Evolutionary conservation across 2,888 invertebrate genomes (phyloP).

Genomic region (Iphiclides podalirius): DNA sequence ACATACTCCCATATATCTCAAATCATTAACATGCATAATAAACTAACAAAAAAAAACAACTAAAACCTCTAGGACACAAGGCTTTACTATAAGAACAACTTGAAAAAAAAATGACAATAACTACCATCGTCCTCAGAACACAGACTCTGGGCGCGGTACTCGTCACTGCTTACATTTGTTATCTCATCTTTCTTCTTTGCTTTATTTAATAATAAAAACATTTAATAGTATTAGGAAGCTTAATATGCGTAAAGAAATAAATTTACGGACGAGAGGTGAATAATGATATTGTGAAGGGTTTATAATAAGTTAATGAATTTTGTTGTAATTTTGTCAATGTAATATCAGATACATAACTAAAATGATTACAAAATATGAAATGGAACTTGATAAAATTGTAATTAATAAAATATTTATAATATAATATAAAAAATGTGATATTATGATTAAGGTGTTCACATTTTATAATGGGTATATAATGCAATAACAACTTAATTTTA

Average conservation of each 20-base stretch:
- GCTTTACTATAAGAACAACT: constrained; percentile 6
- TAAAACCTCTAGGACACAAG: constrained; percentile 9
- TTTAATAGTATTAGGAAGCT: not conserved
- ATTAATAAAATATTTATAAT: no score
- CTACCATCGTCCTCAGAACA: constrained; percentile 62
- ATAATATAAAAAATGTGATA: no score
- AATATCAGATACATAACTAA: no score
- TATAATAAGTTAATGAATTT: no score
- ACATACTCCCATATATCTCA: not conserved
- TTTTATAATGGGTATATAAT: no score
- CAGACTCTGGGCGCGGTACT: constrained; percentile 49
- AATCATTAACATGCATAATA: constrained; percentile 3
- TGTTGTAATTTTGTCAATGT: no score
- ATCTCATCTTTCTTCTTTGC: constrained; percentile 72
- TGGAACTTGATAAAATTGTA: no score
- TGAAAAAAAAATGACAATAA: constrained; percentile 37
- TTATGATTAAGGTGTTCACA: no score
- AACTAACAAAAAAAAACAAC: not conserved
- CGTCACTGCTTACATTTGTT: constrained; percentile 57
- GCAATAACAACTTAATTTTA: no score
- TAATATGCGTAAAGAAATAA: not conserved
- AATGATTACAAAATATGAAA: no score
- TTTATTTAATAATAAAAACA: constrained; percentile 64
- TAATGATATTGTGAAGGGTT: not conserved
- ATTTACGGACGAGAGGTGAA: not conserved